Evolutionary conservation across 92 coral and sea anemone species (phyloP), one percentile per base, ranked within the genome.

Genomic region (Virgularia gustaviana): DNA sequence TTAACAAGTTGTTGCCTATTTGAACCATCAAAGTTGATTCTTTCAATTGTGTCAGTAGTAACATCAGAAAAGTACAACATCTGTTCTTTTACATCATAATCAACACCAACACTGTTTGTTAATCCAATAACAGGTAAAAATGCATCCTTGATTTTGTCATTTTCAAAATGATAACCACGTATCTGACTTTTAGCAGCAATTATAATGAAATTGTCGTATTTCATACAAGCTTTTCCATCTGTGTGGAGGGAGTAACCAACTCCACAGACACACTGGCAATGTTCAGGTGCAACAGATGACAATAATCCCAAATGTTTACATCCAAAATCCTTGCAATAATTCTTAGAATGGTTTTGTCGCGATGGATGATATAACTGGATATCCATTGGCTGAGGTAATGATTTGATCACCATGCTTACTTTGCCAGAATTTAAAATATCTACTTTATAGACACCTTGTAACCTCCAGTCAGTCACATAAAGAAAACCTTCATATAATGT

Each of bases 401-500:
- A 60, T 16, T 47, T 56, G 51, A 79, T 60, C 7, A 87, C 49
- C 33, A 78, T 35, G 0, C 76, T 35, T 24, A 83, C 85, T 12
- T 65, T 63, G 30, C 90, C 90, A 0, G 86, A 87, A 20, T 80
- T 71, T 52, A 89, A 84, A 59, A 89, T 82, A 38, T 87, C 76
- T 4, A 92, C 94, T 36, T 76, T 87, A 23, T 87, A 73, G 56
- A 92, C 81, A 4, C 88, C 96, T 34, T 87, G 92, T 12, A 82
- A 55, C 1, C 36, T 71, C 98, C 98, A 89, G 52, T 92, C 98
- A 0, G 98, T 84, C 78, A 87, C 88, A 78, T 83, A 89, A 9
- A 92, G 42, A 45, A 57, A 29, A 25, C 85, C 80, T 49, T 90
- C 42, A 60, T 81, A 92, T 20, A 92, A 72, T 15, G 96, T 85